These are phyloP conservation scores for Phrynocephalus forsythii DNA, from an alignment of 2,797 vertebrate species.

Conservation along the genomic window DNA sequence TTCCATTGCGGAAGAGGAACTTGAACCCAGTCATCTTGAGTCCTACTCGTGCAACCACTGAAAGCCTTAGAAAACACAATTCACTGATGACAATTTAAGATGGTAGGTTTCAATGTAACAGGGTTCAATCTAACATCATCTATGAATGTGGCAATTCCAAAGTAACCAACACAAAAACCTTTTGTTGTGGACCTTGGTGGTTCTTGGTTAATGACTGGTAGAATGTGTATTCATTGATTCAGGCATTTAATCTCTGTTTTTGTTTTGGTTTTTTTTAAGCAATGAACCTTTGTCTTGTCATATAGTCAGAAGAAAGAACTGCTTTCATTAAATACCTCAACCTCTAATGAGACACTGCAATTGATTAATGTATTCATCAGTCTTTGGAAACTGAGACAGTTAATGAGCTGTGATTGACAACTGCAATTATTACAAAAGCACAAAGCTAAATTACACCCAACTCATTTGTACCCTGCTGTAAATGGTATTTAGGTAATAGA, in stretches of 20 bases:
- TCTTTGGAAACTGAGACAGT: conserved; percentile 21
- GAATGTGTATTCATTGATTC: background rate
- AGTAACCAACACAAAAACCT: background rate
- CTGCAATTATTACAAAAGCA: conserved; percentile 5
- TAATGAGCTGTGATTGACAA: conserved; percentile 31
- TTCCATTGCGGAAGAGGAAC: background rate
- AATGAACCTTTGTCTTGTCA: background rate
- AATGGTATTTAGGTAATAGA: background rate
- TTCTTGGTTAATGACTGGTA: background rate
- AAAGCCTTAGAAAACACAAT: background rate
- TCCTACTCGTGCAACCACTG: background rate
- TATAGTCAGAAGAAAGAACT: background rate
- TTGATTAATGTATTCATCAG: conserved; percentile 23
- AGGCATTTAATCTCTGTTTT: background rate
- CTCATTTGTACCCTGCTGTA: background rate
- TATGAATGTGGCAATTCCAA: background rate
- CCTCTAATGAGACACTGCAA: conserved; percentile 8
- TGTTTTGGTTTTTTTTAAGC: background rate
- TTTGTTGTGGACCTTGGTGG: too few relatives aligned
- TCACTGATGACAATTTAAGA: background rate
- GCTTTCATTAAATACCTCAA: conserved; percentile 1
- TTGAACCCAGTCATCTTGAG: background rate
- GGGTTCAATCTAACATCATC: too few relatives aligned
- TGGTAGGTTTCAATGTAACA: background rate
- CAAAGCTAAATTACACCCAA: conserved; percentile 8